A percentile compares a stretch with the other conserved stretches of the same genome.
Conservation (phyloP, 2,113 vertebrate species). For the Perognathus longimembris region DNA sequence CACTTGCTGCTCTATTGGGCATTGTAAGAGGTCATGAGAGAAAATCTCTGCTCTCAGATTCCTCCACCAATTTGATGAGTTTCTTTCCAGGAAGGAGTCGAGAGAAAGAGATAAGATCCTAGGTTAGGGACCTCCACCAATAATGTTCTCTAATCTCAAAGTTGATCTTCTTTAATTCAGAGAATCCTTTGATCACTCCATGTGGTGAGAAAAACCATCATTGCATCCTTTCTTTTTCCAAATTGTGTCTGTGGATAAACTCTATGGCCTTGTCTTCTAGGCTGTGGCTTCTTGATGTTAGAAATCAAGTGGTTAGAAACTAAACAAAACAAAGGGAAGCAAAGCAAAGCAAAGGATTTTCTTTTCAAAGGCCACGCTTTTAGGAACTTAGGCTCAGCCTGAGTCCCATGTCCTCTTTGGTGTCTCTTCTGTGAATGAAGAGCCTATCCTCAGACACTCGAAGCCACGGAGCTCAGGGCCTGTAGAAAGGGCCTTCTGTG, state of each 20-base stretch:
- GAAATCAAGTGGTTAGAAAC: constrained; percentile 32
- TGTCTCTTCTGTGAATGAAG: not conserved
- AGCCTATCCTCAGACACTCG: rapidly evolving
- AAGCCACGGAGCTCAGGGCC: not conserved
- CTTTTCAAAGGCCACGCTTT: constrained; percentile 27
- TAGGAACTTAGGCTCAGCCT: not conserved
- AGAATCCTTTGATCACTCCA: constrained; percentile 30
- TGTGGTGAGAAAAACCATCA: not conserved
- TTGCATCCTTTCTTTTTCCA: constrained; percentile 16
- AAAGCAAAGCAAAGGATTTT: constrained; percentile 1
- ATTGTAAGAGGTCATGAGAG: not conserved
- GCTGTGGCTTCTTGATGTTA: constrained; percentile 33
- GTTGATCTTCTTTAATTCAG: not conserved
- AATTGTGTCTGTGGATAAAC: constrained; percentile 34
- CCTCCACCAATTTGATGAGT: not conserved
- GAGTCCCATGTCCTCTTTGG: no score
- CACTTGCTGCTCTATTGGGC: not conserved
- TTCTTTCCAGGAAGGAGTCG: not conserved
- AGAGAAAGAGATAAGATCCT: not conserved
- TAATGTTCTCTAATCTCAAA: constrained; percentile 50
- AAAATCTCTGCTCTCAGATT: constrained; percentile 2
- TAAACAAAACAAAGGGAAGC: constrained; percentile 16
- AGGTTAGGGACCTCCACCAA: not conserved
- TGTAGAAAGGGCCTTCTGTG: not conserved
- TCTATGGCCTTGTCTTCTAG: not conserved